Evolutionary conservation across 2,113 vertebrate genomes (phyloP).

Genomic region (Tetrax tetrax): DNA sequence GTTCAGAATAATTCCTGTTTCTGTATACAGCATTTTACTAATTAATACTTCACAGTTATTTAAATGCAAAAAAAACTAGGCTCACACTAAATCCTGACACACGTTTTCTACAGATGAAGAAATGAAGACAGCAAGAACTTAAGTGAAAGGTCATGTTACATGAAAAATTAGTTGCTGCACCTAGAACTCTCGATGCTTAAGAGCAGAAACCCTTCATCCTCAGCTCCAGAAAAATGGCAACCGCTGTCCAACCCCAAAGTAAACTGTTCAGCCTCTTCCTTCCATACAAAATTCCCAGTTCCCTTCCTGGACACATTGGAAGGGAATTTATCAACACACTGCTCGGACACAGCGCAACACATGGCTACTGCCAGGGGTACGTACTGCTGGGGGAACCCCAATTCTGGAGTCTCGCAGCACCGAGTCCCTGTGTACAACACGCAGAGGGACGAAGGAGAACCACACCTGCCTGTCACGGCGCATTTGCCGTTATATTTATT

Average conservation of each 20-base stretch:
- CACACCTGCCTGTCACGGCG: accelerated
- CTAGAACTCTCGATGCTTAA: background rate
- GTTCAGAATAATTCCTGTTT: background rate
- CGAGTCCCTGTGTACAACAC: accelerated
- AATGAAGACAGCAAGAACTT: background rate
- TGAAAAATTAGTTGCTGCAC: background rate
- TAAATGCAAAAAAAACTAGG: background rate
- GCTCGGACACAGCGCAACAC: accelerated
- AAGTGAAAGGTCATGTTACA: background rate
- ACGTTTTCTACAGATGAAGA: background rate
- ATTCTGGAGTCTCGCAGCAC: background rate
- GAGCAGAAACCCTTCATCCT: background rate
- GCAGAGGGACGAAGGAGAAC: background rate
- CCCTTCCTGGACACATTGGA: accelerated
- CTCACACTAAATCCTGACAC: background rate
- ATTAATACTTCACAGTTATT: background rate
- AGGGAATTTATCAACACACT: background rate
- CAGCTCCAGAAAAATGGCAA: background rate
- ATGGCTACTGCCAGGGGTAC: accelerated
- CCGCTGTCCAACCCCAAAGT: background rate
- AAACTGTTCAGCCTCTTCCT: background rate
- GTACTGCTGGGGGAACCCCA: background rate
- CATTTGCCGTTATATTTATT: background rate
- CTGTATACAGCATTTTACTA: background rate
- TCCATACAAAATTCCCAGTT: background rate